A percentile compares a stretch with the other conserved stretches of the same genome.
Conservation (phyloP, 2,113 vertebrate species). For the Pomatostomus ruficeps region DNA sequence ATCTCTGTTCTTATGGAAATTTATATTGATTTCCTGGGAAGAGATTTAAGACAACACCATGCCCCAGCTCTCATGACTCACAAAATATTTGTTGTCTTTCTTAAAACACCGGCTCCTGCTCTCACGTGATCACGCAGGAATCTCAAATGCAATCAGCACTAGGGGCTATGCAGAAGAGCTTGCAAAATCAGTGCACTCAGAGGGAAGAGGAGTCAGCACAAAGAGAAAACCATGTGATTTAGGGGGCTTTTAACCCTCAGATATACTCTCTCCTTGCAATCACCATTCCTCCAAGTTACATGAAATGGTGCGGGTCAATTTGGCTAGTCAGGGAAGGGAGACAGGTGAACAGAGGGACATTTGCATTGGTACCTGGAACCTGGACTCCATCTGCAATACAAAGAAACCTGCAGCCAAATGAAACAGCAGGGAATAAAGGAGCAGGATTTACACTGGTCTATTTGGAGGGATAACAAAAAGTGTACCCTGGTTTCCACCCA, state of each 20-base stretch:
- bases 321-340: not conserved
- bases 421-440: not conserved
- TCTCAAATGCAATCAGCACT: constrained; percentile 18
- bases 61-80: not conserved
- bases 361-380: not conserved
- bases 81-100: not conserved
- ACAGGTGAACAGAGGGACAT: not conserved
- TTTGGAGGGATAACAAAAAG: not conserved
- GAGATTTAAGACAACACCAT: not conserved
- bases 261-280: not conserved
- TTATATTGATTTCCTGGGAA: not conserved
- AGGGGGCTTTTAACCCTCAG: not conserved
- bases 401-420: not conserved
- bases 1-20: constrained; percentile 14
- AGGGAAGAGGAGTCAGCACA: not conserved
- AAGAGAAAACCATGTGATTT: not conserved
- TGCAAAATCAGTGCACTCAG: not conserved
- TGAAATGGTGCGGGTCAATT: not conserved
- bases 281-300: not conserved
- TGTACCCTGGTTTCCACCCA: not conserved
- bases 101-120: not conserved
- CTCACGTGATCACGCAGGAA: not conserved
- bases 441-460: not conserved
- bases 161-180: not conserved
- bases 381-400: not conserved